A percentile compares a stretch with the other conserved stretches of the same genome.
These are phyloP conservation scores for Leucania comma DNA, from an alignment of 2,888 invertebrate species.

Conservation along the genomic window DNA sequence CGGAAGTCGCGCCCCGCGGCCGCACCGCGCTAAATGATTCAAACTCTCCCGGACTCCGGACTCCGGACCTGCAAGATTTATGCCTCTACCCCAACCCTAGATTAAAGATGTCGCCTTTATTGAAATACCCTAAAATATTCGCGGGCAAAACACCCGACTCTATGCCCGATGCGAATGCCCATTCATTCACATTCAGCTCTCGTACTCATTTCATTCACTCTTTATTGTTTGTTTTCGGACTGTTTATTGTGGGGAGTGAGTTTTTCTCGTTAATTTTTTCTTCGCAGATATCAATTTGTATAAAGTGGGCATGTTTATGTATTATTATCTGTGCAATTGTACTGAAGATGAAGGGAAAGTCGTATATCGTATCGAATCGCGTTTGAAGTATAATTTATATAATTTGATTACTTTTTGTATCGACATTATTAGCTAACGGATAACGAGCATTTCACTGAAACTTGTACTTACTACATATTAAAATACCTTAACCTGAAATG, in stretches of 20 bases:
- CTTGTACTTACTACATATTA: not conserved
- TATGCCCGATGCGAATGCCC: slow-evolving; percentile 46
- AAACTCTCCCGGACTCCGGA: slow-evolving; percentile 80
- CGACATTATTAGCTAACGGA: not conserved
- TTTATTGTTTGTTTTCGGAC: slow-evolving; percentile 85
- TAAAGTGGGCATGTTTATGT: slow-evolving; percentile 57
- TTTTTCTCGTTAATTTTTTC: slow-evolving; percentile 72
- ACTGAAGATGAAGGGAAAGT: slow-evolving; percentile 5
- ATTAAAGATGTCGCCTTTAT: slow-evolving; percentile 90
- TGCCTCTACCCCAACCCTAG: slow-evolving; percentile 89
- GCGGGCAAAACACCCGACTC: slow-evolving; percentile 48
- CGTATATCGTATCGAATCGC: slow-evolving; percentile 5
- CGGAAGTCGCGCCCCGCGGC: slow-evolving; percentile 88
- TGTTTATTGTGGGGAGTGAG: slow-evolving; percentile 76
- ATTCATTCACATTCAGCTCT: slow-evolving; percentile 82
- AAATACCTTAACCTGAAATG: not conserved
- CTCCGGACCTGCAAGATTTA: slow-evolving; percentile 90
- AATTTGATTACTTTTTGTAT: not conserved
- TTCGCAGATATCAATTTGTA: slow-evolving; percentile 63
- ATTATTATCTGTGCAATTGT: slow-evolving; percentile 14
- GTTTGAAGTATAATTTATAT: not conserved
- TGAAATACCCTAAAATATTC: slow-evolving; percentile 86
- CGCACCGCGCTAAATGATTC: slow-evolving; percentile 90
- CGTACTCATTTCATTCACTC: slow-evolving; percentile 85
- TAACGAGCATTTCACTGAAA: not conserved